Percentiles rank a stretch among this genome's conserved stretches.
These are phyloP conservation scores for Mormyrus iriodes DNA, from an alignment of 2,113 vertebrate species.

Conservation along the genomic window DNA sequence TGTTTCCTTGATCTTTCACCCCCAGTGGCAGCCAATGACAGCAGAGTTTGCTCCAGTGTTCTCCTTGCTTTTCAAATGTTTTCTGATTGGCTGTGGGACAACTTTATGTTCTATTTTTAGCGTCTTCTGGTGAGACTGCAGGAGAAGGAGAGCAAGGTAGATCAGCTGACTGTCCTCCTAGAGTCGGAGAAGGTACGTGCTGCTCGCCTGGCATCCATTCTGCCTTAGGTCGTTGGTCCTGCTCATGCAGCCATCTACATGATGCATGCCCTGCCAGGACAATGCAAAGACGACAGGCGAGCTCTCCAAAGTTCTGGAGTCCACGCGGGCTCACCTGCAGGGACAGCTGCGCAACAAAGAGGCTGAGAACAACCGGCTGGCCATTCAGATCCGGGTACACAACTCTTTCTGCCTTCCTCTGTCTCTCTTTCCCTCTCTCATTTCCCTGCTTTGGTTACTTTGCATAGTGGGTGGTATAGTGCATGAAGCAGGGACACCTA, in stretches of 20 bases:
- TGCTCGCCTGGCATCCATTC: not conserved
- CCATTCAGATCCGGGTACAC: constrained; percentile 68
- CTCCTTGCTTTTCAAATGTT: not conserved
- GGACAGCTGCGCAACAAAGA: constrained; percentile 70
- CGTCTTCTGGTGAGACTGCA: constrained; percentile 67
- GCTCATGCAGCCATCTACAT: not conserved
- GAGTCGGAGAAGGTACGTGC: constrained; percentile 74
- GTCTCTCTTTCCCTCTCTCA: not conserved
- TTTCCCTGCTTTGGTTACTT: not conserved
- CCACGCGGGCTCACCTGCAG: constrained; percentile 68
- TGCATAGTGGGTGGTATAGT: not conserved
- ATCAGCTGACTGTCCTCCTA: constrained; percentile 63
- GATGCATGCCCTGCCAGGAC: constrained; percentile 53
- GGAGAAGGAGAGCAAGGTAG: constrained; percentile 71
- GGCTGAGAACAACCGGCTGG: constrained; percentile 67
- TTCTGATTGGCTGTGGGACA: not conserved
- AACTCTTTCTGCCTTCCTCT: not conserved
- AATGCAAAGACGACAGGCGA: constrained; percentile 65
- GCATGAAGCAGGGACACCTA: not conserved
- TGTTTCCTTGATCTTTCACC: not conserved
- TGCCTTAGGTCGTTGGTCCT: not conserved
- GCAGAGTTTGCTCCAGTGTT: not conserved
- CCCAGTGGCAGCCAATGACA: not conserved
- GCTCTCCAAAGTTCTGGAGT: constrained; percentile 72
- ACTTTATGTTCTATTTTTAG: constrained; percentile 44